Conservation (phyloP, 2,888 invertebrate species). For the Melanotus villosus region DNA sequence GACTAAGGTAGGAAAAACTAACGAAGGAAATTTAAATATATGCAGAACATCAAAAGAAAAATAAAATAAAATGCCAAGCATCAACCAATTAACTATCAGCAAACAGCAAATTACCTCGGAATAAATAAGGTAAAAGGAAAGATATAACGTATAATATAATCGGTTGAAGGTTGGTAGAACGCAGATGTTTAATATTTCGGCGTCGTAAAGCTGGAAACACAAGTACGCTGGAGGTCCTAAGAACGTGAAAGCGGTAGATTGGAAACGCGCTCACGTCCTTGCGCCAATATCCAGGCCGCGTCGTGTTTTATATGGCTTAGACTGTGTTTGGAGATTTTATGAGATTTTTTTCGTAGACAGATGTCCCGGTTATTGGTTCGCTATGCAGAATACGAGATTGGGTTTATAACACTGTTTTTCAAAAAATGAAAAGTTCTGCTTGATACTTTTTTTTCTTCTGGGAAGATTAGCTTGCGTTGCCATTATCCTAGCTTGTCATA, state of each 20-base stretch:
- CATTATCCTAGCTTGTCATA: too few species aligned
- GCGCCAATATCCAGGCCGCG: slow-evolving; percentile 60
- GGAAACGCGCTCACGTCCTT: slow-evolving; percentile 65
- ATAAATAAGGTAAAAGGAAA: slow-evolving; percentile 2
- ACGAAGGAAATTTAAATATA: too few species aligned
- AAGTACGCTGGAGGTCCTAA: slow-evolving; percentile 55
- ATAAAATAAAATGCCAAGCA: too few species aligned
- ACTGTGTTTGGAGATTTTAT: slow-evolving; percentile 62
- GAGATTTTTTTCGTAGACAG: slow-evolving; percentile 64
- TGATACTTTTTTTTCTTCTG: too few species aligned
- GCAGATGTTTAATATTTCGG: slow-evolving; percentile 65
- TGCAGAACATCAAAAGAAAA: too few species aligned
- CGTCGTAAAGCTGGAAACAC: slow-evolving; percentile 65
- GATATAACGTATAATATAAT: not conserved
- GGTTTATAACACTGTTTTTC: slow-evolving; percentile 51
- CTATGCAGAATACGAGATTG: slow-evolving; percentile 63
- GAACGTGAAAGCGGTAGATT: slow-evolving; percentile 62
- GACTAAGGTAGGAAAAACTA: too few species aligned
- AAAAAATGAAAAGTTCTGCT: too few species aligned
- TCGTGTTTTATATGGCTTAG: slow-evolving; percentile 62
- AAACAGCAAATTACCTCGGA: not conserved
- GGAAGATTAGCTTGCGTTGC: too few species aligned
- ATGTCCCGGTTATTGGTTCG: slow-evolving; percentile 64
- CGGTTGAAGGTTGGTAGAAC: slow-evolving; percentile 20
- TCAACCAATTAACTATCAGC: too few species aligned